Conservation (phyloP, 1,140 invertebrate genomes). For the Mesaphorura yosii region DNA sequence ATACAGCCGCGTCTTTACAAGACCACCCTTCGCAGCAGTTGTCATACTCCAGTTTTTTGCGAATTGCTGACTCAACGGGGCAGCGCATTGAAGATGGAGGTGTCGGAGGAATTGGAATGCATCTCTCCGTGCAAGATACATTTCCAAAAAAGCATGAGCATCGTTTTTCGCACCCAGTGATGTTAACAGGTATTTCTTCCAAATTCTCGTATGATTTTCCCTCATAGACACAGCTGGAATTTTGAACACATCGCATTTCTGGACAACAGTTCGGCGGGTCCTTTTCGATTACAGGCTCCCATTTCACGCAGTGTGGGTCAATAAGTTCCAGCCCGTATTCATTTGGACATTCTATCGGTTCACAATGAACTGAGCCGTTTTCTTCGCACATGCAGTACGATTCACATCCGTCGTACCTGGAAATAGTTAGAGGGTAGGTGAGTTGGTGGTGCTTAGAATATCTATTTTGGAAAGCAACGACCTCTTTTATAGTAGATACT, state of each 20-base stretch:
- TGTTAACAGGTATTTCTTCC: conserved; percentile 52
- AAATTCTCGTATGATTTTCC: conserved; percentile 43
- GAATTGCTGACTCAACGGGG: conserved; percentile 48
- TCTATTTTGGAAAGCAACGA: neutral
- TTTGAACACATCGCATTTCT: conserved; percentile 39
- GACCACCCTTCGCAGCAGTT: conserved; percentile 57
- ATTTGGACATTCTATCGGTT: conserved; percentile 64
- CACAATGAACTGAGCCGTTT: conserved; percentile 52
- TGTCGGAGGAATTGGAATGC: conserved; percentile 55
- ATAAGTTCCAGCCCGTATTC: conserved; percentile 67
- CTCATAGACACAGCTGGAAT: conserved; percentile 16
- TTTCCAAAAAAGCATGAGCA: conserved; percentile 79
- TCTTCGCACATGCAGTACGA: conserved; percentile 57
- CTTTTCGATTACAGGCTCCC: conserved; percentile 64
- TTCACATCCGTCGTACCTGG: conserved; percentile 58
- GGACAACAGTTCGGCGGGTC: conserved; percentile 71
- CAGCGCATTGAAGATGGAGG: conserved; percentile 63
- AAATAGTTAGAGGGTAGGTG: neutral
- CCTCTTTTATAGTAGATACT: neutral
- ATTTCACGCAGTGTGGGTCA: conserved; percentile 68
- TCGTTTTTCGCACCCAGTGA: conserved; percentile 65
- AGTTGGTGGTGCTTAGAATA: neutral
- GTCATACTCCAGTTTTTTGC: conserved; percentile 52
- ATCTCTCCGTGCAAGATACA: conserved; percentile 65
- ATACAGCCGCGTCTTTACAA: conserved; percentile 1